Percentiles rank a stretch among this genome's conserved stretches.
Conservation (phyloP, 2,888 invertebrate species). For the Pseudoips prasinana region DNA sequence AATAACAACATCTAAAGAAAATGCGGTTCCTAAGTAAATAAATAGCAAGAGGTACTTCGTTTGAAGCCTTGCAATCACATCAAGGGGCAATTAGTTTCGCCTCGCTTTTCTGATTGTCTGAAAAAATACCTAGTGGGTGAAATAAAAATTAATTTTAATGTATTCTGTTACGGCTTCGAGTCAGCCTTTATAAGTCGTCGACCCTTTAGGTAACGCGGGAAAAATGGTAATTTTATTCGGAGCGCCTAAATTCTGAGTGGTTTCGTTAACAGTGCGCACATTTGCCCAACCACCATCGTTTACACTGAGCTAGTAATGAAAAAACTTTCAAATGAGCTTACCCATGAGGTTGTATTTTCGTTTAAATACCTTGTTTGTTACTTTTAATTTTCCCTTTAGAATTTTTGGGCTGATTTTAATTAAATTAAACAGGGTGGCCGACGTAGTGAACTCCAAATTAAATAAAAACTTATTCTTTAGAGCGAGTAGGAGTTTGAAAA, state of each 20-base stretch:
- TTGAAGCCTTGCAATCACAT: neutral
- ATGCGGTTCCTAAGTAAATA: neutral
- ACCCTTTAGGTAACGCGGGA: constrained; percentile 32
- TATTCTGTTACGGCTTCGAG: constrained; percentile 16
- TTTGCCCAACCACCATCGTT: constrained; percentile 32
- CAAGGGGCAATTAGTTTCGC: neutral
- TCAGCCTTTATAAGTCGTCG: constrained; percentile 27
- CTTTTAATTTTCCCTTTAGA: no score
- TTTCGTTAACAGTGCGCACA: constrained; percentile 35
- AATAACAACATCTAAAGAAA: no score
- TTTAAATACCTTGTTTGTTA: no score
- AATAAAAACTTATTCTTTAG: no score
- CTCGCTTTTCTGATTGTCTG: constrained; percentile 1
- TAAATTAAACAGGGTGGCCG: no score
- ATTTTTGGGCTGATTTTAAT: no score
- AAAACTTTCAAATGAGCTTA: constrained; percentile 48
- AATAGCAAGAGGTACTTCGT: neutral
- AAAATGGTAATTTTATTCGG: constrained; percentile 43
- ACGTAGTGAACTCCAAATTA: no score
- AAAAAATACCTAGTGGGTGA: constrained; percentile 3
- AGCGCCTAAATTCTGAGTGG: constrained; percentile 33
- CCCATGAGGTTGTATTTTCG: constrained; percentile 31
- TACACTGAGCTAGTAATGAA: constrained; percentile 42
- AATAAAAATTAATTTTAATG: constrained; percentile 23
- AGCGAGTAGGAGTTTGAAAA: no score